Percentiles rank a stretch among this genome's conserved stretches.
These are phyloP conservation scores for Hemicrepidius hirtus DNA, from an alignment of 2,888 invertebrate species.

Conservation along the genomic window DNA sequence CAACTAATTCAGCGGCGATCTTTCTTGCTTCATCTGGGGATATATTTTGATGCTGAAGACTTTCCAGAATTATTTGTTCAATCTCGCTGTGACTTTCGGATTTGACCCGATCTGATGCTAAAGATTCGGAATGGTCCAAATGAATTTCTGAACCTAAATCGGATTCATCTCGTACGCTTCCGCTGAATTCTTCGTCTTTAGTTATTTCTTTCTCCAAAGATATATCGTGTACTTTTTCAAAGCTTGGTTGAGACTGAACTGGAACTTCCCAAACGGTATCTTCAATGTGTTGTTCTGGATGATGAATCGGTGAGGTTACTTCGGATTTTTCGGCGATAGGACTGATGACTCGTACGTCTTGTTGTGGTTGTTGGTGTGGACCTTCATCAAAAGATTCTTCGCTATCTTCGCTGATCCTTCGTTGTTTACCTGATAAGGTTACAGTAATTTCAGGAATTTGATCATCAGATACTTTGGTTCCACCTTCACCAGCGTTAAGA, in stretches of 20 bases:
- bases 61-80: conserved; percentile 69
- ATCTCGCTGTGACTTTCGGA: conserved; percentile 70
- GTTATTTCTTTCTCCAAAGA: conserved; percentile 64
- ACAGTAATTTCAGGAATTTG: conserved; percentile 70
- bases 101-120: conserved; percentile 67
- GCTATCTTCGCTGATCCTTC: conserved; percentile 70
- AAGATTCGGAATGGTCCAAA: conserved; percentile 68
- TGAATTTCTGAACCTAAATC: conserved; percentile 70
- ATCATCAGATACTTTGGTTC: conserved; percentile 62
- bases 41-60: conserved; percentile 70
- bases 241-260: conserved; percentile 69
- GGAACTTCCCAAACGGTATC: conserved; percentile 75
- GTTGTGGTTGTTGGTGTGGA: conserved; percentile 22
- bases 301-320: conserved; percentile 66
- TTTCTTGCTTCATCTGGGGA: conserved; percentile 73
- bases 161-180: conserved; percentile 67
- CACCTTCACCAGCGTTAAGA: conserved; percentile 60
- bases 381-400: conserved; percentile 64
- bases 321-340: conserved; percentile 51
- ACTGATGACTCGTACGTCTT: conserved; percentile 30
- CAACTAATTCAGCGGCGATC: conserved; percentile 73
- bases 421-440: conserved; percentile 70
- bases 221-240: conserved; percentile 67
- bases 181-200: conserved; percentile 68
- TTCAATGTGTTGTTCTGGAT: conserved; percentile 72